A percentile compares a stretch with the other conserved stretches of the same genome.
These are phyloP conservation scores for Antennarius maculatus DNA, from an alignment of 2,797 vertebrate genomes.

Conservation along the genomic window DNA sequence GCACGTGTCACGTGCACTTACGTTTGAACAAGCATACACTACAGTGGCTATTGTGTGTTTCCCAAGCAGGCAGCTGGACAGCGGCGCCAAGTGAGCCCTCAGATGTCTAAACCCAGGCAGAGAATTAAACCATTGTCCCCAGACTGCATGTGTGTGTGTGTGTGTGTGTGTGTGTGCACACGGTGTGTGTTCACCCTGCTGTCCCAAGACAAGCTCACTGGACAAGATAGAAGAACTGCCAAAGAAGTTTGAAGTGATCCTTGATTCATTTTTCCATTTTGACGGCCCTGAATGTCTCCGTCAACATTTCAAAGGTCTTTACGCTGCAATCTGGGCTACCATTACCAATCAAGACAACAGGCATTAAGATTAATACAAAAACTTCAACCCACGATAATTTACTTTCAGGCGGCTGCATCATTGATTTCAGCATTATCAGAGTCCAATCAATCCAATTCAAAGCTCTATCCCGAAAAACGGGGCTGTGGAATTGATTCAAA, in stretches of 20 bases:
- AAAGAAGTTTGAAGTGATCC: constrained; percentile 31
- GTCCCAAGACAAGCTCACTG: constrained; percentile 29
- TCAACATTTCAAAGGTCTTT: constrained; percentile 62
- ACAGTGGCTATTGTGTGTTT: constrained; percentile 19
- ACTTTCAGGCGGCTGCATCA: constrained; percentile 80
- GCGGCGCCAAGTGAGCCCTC: constrained; percentile 33
- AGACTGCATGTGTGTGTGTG: constrained; percentile 10
- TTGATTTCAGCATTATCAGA: constrained; percentile 84
- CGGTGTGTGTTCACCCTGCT: constrained; percentile 9
- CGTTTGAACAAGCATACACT: constrained; percentile 5
- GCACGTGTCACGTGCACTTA: constrained; percentile 11
- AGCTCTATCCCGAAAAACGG: constrained; percentile 80
- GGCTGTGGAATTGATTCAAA: constrained; percentile 79
- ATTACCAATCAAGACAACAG: constrained; percentile 66
- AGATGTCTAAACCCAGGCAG: constrained; percentile 35
- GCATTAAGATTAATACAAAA: constrained; percentile 80
- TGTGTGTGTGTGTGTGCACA: constrained; percentile 7
- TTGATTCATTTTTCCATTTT: constrained; percentile 38
- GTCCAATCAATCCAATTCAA: constrained; percentile 83
- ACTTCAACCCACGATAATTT: constrained; percentile 78
- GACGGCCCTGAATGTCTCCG: constrained; percentile 35
- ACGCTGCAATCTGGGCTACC: constrained; percentile 26
- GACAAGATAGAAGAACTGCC: constrained; percentile 48
- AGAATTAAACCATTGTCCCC: constrained; percentile 26
- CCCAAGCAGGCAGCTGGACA: constrained; percentile 36